Base-by-base conservation (phyloP, 2,888 invertebrate species). In the Platerodrilus igneus region DNA sequence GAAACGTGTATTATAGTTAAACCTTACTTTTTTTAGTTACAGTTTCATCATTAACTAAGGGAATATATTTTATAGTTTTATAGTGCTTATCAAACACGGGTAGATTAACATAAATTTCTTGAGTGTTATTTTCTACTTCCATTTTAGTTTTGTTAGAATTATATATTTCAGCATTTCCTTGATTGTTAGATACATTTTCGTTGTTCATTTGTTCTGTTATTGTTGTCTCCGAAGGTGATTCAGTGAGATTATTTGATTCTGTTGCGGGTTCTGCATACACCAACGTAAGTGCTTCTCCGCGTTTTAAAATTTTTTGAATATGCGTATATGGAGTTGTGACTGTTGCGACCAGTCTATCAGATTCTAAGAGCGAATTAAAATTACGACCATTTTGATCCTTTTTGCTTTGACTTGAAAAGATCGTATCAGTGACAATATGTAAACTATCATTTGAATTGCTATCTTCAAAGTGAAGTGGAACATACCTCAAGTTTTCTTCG, bases 271-370 rank as follows among this genome's bases (percentile, higher is more conserved):
- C 28, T 13, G 50, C 44, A 39, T 37, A 50, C 2, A 46, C 37
- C 6, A 44, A 19, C 7, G 34, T 4, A 3, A 48, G 10, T 16
- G 47, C 37, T 14, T 57, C 52, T 4, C 35, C 47, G 34, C 58
- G 63, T 43, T 57, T 63, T 4, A 40, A 49, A 14, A 68, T 66
- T 45, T 60, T 66, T 45, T 68, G 68, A 9, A 67, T 67, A 40
- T 66, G 62, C 3, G 59, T 62, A 16, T 62, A 57, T 1, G 62
- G 56, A 2, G 63, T 64, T 1, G 60, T 59, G 6, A 41, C 16
- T 4, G 44, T 38, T 17, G 44, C 43, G 9, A 35, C 45, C 4
- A 4, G 4, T n/a, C n/a, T n/a, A n/a, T n/a, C n/a, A n/a, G n/a
- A n/a, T n/a, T n/a, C n/a, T 2, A 11, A 10, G 8, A 10, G 11